Percentiles rank a stretch among this genome's conserved stretches.
Conservation (phyloP, 1,140 invertebrate genomes). For the Periplaneta americana region DNA sequence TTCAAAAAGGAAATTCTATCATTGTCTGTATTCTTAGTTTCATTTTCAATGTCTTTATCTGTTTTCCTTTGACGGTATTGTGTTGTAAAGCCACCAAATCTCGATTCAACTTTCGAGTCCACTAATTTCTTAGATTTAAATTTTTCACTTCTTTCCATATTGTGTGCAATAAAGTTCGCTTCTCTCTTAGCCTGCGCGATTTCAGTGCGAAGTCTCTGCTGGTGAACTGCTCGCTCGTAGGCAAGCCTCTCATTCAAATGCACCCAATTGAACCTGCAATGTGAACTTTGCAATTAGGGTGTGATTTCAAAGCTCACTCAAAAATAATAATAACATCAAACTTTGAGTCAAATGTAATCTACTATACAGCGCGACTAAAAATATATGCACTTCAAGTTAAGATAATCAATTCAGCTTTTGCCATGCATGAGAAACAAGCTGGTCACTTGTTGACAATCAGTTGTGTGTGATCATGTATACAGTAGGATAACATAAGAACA, state of each 20-base stretch:
- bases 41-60: background rate
- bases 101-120: background rate
- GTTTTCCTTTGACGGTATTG: background rate
- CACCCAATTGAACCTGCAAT: conserved; percentile 84
- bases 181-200: conserved; percentile 88
- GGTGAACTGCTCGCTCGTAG: conserved; percentile 84
- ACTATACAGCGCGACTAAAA: no score
- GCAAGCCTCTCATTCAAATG: conserved; percentile 88
- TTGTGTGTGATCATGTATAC: no score
- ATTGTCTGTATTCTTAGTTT: background rate
- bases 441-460: no score
- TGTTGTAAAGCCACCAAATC: background rate
- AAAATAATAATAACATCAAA: no score
- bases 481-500: no score
- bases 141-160: conserved; percentile 73
- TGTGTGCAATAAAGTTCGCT: conserved; percentile 76
- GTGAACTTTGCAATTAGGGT: no score
- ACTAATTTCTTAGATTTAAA: conserved; percentile 44
- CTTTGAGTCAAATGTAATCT: no score
- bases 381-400: no score
- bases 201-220: conserved; percentile 81
- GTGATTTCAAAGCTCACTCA: no score
- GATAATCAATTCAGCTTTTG: no score
- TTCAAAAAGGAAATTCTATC: background rate
- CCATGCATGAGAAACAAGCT: no score